These are phyloP conservation scores for Rynchops niger DNA, from an alignment of 2,113 vertebrate species.

Conservation along the genomic window DNA sequence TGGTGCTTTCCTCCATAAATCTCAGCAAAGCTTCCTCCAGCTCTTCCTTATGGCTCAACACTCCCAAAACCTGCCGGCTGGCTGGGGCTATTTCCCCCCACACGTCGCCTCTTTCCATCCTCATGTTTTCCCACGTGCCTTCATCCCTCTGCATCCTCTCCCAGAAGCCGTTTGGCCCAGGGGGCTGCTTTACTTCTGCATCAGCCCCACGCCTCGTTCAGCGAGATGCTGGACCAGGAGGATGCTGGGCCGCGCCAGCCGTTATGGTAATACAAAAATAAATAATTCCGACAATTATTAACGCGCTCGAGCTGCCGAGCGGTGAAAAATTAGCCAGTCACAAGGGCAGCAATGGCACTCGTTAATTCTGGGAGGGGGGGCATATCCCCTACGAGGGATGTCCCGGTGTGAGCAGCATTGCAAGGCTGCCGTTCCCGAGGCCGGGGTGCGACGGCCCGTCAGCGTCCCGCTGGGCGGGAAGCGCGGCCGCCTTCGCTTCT, in stretches of 20 bases:
- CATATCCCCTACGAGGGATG: background rate
- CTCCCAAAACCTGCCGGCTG: background rate
- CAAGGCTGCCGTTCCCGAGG: background rate
- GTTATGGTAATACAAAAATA: background rate
- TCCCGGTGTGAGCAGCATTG: background rate
- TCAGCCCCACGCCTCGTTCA: accelerated
- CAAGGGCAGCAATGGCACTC: background rate
- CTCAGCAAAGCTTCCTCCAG: background rate
- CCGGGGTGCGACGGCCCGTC: background rate
- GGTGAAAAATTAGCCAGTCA: background rate
- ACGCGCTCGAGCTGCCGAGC: background rate
- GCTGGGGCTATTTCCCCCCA: accelerated
- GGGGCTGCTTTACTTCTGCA: background rate
- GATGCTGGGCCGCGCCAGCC: accelerated
- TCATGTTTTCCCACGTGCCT: background rate
- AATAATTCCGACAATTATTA: background rate
- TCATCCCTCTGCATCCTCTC: background rate
- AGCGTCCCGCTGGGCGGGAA: background rate
- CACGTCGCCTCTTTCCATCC: accelerated
- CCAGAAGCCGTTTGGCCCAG: background rate
- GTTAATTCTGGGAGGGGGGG: background rate
- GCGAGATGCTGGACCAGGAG: background rate
- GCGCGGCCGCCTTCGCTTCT: background rate
- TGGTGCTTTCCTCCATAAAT: background rate
- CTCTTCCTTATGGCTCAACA: background rate